phyloP scores from a whole-genome alignment of 1,140 invertebrate species.

The Homarus americanus region DNA sequence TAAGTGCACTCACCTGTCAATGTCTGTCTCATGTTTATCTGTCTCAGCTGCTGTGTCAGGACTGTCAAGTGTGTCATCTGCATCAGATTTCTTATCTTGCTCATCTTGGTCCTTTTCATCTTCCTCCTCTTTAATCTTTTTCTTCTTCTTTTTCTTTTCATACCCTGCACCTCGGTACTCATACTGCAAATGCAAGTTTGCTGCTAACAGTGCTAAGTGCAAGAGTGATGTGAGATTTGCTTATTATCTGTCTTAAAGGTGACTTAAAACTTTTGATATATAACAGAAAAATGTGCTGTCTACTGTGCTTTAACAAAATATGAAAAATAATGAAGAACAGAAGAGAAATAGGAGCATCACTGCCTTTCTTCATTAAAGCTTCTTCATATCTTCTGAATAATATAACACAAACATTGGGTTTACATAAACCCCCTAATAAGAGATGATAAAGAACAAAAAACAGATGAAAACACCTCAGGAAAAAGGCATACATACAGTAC shows the following conservation, averaged over 20 bases:
- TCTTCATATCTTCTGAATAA: not conserved
- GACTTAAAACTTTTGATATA: not conserved
- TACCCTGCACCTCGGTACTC: slow-evolving; percentile 84
- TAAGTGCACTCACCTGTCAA: slow-evolving; percentile 68
- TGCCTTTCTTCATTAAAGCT: not conserved
- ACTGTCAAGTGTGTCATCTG: slow-evolving; percentile 71
- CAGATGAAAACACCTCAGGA: no score
- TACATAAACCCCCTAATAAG: not conserved
- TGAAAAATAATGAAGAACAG: not conserved
- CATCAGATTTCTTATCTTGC: slow-evolving; percentile 74
- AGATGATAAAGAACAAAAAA: no score
- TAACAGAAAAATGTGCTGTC: not conserved
- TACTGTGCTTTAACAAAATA: not conserved
- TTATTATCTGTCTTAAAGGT: not conserved
- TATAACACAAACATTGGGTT: not conserved
- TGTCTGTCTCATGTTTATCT: slow-evolving; percentile 74
- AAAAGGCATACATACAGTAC: not conserved
- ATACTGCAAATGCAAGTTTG: slow-evolving; percentile 81
- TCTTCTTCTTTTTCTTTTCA: slow-evolving; percentile 79
- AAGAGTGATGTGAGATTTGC: not conserved
- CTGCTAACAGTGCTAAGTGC: slow-evolving; percentile 45
- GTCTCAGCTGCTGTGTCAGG: slow-evolving; percentile 73
- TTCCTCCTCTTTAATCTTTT: slow-evolving; percentile 80
- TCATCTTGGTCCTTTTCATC: slow-evolving; percentile 81
- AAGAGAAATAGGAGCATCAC: not conserved